phyloP scores from a whole-genome alignment of 2,113 vertebrate genomes.

The Hirundichthys speculiger region DNA sequence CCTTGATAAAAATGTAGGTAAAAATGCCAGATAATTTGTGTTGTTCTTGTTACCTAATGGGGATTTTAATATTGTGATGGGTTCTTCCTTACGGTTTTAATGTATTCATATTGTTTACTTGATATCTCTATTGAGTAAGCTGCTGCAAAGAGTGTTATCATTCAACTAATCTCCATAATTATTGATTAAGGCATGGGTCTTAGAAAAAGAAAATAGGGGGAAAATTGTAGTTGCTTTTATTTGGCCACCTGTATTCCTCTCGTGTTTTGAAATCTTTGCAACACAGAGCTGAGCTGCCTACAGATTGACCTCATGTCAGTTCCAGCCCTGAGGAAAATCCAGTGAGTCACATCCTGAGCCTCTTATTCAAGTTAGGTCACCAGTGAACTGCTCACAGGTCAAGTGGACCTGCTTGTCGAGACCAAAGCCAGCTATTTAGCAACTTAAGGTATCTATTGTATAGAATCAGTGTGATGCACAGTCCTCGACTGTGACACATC shows the following conservation, averaged over 20 bases:
- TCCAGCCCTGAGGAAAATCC: constrained; percentile 11
- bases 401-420: constrained; percentile 9
- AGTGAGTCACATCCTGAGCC: constrained; percentile 39
- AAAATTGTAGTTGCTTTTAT: no score
- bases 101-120: no score
- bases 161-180: no score
- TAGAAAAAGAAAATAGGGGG: no score
- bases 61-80: no score
- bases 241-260: constrained; percentile 8
- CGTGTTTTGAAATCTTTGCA: constrained; percentile 57
- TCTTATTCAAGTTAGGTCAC: constrained; percentile 25
- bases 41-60: no score
- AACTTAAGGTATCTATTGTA: constrained; percentile 13
- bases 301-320: constrained; percentile 15
- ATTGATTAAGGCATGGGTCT: no score
- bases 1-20: background rate
- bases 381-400: constrained; percentile 14
- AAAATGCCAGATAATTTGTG: no score
- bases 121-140: no score
- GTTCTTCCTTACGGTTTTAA: no score
- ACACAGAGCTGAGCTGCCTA: constrained; percentile 46
- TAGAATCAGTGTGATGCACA: constrained; percentile 9
- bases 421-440: constrained; percentile 13
- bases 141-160: no score
- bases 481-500: constrained; percentile 5